These are phyloP conservation scores for Zygothrica quintamaculata DNA, from an alignment of 2,888 invertebrate genomes.

Conservation along the genomic window DNA sequence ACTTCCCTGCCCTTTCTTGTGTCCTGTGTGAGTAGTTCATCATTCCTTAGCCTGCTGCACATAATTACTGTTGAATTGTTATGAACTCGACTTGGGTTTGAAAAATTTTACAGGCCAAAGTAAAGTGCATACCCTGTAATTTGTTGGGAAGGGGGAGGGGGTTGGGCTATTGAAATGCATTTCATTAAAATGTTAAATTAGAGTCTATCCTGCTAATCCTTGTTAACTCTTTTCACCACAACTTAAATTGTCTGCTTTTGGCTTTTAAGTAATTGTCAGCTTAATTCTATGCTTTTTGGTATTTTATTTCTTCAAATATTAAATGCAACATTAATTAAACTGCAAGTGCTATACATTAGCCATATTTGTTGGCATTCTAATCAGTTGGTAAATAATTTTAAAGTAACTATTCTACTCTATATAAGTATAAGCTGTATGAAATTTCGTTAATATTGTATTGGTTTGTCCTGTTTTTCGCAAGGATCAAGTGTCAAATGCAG, in stretches of 20 bases:
- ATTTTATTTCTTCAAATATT: neutral
- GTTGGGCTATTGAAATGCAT: constrained; percentile 58
- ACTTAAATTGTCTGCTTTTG: constrained; percentile 1
- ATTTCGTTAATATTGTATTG: no score
- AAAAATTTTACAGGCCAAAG: neutral
- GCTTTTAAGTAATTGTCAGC: constrained; percentile 8
- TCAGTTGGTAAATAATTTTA: no score
- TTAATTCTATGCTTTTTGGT: constrained; percentile 12
- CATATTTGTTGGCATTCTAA: no score
- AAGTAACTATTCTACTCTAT: no score
- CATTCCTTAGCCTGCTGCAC: neutral
- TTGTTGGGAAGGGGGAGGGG: no score
- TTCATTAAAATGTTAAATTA: constrained; percentile 49
- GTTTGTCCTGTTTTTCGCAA: no score
- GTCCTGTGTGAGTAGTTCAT: neutral
- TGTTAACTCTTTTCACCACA: neutral
- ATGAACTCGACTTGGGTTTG: constrained; percentile 16
- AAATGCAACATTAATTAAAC: neutral
- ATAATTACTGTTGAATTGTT: constrained; percentile 67
- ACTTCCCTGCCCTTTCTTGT: neutral
- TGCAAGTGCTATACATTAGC: neutral
- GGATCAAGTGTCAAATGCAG: neutral
- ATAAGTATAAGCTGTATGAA: no score
- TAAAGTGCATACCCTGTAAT: neutral
- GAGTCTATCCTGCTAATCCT: constrained; percentile 6